These are phyloP conservation scores for Brachystomella parvula DNA, from an alignment of 1,140 invertebrate genomes.

Conservation along the genomic window DNA sequence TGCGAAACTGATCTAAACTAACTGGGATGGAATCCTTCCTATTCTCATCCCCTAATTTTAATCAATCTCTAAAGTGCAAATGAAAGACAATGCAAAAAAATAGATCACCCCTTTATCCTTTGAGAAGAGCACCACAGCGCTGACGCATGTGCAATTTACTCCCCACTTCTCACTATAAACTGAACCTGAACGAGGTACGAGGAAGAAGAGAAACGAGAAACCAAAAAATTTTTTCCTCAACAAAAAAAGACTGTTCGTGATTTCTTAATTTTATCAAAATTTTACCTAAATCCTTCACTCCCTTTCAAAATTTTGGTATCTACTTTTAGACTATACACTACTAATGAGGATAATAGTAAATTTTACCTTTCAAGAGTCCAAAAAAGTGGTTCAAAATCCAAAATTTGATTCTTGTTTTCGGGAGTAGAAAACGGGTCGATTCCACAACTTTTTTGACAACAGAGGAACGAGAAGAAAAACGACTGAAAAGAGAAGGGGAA, in stretches of 20 bases:
- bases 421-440: not conserved
- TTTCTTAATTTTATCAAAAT: not conserved
- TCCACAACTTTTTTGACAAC: constrained; percentile 2
- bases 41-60: too few species aligned
- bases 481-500: not conserved
- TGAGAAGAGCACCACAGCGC: too few species aligned
- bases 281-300: not conserved
- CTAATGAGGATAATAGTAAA: not conserved
- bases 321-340: not conserved
- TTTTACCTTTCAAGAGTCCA: not conserved
- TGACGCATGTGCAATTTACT: too few species aligned
- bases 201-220: not conserved
- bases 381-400: not conserved
- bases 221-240: not conserved
- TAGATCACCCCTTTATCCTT: too few species aligned
- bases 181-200: too few species aligned
- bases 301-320: not conserved
- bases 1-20: too few species aligned
- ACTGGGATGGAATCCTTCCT: too few species aligned
- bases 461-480: too few species aligned
- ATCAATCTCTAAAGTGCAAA: too few species aligned
- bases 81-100: too few species aligned
- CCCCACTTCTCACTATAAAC: too few species aligned
- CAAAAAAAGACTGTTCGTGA: not conserved
- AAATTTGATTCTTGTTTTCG: not conserved